These are phyloP conservation scores for Drosophila paramelanica DNA, from an alignment of 2,888 invertebrate genomes.

Conservation along the genomic window DNA sequence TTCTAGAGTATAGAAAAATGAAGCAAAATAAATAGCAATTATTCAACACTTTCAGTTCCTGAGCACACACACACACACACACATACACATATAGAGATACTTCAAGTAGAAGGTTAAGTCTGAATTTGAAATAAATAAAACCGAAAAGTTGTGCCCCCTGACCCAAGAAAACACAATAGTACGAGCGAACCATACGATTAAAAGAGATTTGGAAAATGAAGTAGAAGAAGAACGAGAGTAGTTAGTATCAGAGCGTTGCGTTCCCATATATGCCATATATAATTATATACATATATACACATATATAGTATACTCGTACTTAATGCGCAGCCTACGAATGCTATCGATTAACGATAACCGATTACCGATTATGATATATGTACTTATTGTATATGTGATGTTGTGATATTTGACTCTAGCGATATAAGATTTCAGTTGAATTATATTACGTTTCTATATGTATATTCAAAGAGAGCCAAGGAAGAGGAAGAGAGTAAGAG, in stretches of 20 bases:
- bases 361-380: slow-evolving; percentile 49
- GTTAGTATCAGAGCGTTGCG: slow-evolving; percentile 10
- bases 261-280: slow-evolving; percentile 21
- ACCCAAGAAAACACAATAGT: slow-evolving; percentile 11
- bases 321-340: slow-evolving; percentile 34
- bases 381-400: slow-evolving; percentile 64
- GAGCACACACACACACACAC: slow-evolving; percentile 27
- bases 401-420: slow-evolving; percentile 69
- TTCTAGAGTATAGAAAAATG: slow-evolving; percentile 37
- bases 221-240: slow-evolving; percentile 11
- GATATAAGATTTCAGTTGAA: slow-evolving; percentile 48
- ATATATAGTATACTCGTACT: slow-evolving; percentile 23
- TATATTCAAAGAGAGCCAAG: background rate
- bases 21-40: slow-evolving; percentile 5
- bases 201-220: background rate
- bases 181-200: slow-evolving; percentile 5
- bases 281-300: slow-evolving; percentile 19
- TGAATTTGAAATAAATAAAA: slow-evolving; percentile 41
- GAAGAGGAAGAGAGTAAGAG: background rate
- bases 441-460: slow-evolving; percentile 18
- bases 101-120: slow-evolving; percentile 54
- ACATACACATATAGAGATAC: slow-evolving; percentile 20
- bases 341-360: slow-evolving; percentile 45
- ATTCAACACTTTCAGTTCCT: slow-evolving; percentile 57
- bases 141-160: slow-evolving; percentile 43